A percentile compares a stretch with the other conserved stretches of the same genome.
phyloP scores from a whole-genome alignment of 53 echinoderm and acorn worm species.

The Echinometra lucunter region DNA sequence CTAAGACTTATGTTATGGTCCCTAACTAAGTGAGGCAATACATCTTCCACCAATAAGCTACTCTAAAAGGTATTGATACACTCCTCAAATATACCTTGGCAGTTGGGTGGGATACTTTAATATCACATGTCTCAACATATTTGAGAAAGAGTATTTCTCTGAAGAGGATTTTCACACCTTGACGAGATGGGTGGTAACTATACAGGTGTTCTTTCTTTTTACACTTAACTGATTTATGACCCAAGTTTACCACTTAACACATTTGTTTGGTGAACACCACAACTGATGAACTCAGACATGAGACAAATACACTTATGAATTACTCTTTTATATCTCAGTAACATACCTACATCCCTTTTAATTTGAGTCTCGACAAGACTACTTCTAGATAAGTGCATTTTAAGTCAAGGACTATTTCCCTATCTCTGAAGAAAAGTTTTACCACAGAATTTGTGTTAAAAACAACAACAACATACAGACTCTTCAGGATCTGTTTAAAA shows the following conservation, averaged over 20 bases:
- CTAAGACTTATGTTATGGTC: not conserved
- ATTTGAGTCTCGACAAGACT: too few species aligned
- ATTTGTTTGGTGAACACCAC: not conserved
- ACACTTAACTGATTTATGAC: not conserved
- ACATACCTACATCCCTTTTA: too few species aligned
- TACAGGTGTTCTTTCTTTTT: not conserved
- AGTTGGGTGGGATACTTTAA: not conserved
- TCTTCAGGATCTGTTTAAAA: too few species aligned
- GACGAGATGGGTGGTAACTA: not conserved
- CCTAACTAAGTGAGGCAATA: conserved; percentile 26
- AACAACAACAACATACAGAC: too few species aligned
- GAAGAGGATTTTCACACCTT: not conserved
- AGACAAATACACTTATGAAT: too few species aligned
- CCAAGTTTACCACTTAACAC: not conserved
- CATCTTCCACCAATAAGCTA: not conserved
- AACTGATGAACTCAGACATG: not conserved
- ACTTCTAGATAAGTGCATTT: too few species aligned
- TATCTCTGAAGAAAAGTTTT: too few species aligned
- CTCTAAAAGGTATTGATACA: not conserved
- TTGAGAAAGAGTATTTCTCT: not conserved
- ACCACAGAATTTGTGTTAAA: too few species aligned
- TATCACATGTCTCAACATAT: not conserved
- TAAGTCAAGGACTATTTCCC: too few species aligned
- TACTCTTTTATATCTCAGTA: too few species aligned
- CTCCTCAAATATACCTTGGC: conserved; percentile 11